phyloP scores from a whole-genome alignment of 53 echinoderm and acorn worm genomes.

The Holothuria scabra region DNA sequence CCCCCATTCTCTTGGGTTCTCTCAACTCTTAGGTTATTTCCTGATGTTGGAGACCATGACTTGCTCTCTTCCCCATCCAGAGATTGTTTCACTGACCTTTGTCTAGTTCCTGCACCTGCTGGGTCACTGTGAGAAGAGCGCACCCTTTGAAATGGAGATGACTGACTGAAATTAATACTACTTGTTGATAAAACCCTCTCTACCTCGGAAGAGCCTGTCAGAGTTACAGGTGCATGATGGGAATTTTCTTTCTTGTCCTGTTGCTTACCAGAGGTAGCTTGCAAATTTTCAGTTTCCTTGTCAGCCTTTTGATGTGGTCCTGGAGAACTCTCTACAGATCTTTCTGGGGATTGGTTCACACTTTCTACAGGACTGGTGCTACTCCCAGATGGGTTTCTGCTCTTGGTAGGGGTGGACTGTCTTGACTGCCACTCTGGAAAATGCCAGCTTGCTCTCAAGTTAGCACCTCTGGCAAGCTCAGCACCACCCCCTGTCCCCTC shows the following conservation, averaged over 20 bases:
- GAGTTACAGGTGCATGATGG: not conserved
- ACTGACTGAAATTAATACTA: conserved; percentile 70
- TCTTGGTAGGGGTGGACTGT: conserved; percentile 16
- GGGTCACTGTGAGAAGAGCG: conserved; percentile 57
- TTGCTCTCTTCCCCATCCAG: conserved; percentile 23
- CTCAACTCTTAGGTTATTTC: not conserved
- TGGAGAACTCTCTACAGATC: not conserved
- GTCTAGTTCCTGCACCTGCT: not conserved
- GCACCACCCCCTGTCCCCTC: not conserved
- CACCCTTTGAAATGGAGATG: conserved; percentile 84
- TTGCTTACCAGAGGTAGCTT: conserved; percentile 2
- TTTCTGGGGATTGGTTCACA: not conserved
- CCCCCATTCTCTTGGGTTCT: conserved; percentile 34
- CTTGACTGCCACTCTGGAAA: not conserved
- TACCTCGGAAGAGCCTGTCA: conserved; percentile 25
- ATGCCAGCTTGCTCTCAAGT: conserved; percentile 21
- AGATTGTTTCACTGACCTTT: conserved; percentile 45
- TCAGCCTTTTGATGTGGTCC: conserved; percentile 5
- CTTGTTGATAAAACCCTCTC: not conserved
- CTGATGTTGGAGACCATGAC: conserved; percentile 1
- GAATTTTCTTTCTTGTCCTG: conserved; percentile 5
- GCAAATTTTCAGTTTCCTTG: conserved; percentile 16
- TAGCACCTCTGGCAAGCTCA: not conserved
- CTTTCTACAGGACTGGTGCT: conserved; percentile 6
- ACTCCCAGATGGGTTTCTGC: not conserved